Evolutionary conservation across 2,797 vertebrate genomes (phyloP).

Genomic region (Rallus crepitans): DNA sequence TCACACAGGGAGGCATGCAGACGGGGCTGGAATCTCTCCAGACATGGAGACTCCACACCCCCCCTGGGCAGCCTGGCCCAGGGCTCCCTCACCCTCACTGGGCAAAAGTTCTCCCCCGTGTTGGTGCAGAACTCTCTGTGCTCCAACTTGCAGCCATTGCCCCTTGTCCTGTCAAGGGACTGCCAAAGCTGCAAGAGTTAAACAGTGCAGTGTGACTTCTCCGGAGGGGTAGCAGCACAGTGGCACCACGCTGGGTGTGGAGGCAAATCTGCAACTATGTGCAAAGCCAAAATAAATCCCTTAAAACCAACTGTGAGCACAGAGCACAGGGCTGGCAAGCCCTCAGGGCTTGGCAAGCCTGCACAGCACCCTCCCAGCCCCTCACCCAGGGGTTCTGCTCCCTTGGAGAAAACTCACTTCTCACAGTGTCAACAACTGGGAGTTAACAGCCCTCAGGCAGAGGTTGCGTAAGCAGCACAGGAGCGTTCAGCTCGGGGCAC

Average conservation of each 20-base stretch:
- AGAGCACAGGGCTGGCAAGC: neutral
- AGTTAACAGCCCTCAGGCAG: neutral
- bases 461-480: neutral
- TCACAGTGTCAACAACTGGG: neutral
- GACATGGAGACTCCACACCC: too few species aligned
- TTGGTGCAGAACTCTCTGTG: too few species aligned
- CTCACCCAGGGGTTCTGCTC: neutral
- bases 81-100: too few species aligned
- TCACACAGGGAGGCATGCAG: too few species aligned
- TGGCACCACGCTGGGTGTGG: accelerated
- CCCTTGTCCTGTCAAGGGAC: too few species aligned
- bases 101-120: too few species aligned
- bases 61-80: too few species aligned
- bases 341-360: neutral
- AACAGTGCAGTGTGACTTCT: accelerated
- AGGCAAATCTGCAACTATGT: accelerated
- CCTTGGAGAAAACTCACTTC: neutral
- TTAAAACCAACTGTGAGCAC: accelerated
- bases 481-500: neutral
- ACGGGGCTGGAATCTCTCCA: too few species aligned
- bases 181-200: neutral
- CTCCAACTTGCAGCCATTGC: too few species aligned
- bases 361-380: neutral
- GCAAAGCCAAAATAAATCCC: neutral
- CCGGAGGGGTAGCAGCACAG: accelerated